These are phyloP conservation scores for Carpatolechia fugitivella DNA, from an alignment of 2,888 invertebrate species.

Conservation along the genomic window DNA sequence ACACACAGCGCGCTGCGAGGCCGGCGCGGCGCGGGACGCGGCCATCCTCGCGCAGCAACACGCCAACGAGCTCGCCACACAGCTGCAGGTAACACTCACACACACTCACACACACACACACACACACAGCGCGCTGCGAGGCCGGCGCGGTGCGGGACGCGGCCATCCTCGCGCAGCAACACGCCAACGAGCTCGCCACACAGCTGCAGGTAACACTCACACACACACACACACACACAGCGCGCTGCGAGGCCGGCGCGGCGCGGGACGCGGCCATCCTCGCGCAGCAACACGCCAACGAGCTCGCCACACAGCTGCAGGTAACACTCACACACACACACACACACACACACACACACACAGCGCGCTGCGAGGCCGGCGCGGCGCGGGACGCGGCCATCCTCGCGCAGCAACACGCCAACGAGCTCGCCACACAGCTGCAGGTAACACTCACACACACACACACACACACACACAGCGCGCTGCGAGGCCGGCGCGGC, in stretches of 20 bases:
- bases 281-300: slow-evolving; percentile 72
- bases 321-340: slow-evolving; percentile 20
- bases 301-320: slow-evolving; percentile 70
- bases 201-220: slow-evolving; percentile 71
- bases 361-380: slow-evolving; percentile 58
- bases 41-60: slow-evolving; percentile 73
- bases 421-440: slow-evolving; percentile 68
- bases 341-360: slow-evolving; percentile 21
- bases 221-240: slow-evolving; percentile 62
- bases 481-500: slow-evolving; percentile 56
- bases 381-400: slow-evolving; percentile 58
- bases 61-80: slow-evolving; percentile 63
- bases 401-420: slow-evolving; percentile 71
- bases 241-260: slow-evolving; percentile 68
- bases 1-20: slow-evolving; percentile 61
- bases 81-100: slow-evolving; percentile 69
- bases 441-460: slow-evolving; percentile 42
- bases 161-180: slow-evolving; percentile 70
- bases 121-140: slow-evolving; percentile 69
- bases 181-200: slow-evolving; percentile 65
- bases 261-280: slow-evolving; percentile 61
- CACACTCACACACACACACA: slow-evolving; percentile 62
- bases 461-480: slow-evolving; percentile 21
- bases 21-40: slow-evolving; percentile 58
- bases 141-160: slow-evolving; percentile 59